Percentiles rank a stretch among this genome's conserved stretches.
These are phyloP conservation scores for Plecturocebus donacophilus DNA, from an alignment of 2,113 vertebrate species.

Conservation along the genomic window DNA sequence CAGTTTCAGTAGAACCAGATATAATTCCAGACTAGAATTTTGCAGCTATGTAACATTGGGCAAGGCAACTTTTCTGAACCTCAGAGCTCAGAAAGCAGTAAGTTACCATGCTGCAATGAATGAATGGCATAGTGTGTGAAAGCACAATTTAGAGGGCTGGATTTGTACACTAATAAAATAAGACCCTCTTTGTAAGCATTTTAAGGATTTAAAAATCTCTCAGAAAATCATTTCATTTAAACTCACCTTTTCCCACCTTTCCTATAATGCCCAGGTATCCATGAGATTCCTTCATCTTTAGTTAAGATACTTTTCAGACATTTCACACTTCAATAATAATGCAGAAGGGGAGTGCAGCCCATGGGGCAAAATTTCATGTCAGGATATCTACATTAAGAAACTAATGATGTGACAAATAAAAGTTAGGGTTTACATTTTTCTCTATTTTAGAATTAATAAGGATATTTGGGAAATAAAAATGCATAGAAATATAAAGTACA, in stretches of 20 bases:
- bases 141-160: background rate
- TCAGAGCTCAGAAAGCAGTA: background rate
- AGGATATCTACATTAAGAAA: background rate
- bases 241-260: background rate
- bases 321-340: background rate
- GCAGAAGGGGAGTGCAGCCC: background rate
- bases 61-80: background rate
- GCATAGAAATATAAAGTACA: background rate
- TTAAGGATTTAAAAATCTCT: background rate
- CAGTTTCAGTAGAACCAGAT: background rate
- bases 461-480: background rate
- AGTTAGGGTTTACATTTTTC: background rate
- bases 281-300: background rate
- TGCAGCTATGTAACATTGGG: background rate
- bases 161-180: background rate
- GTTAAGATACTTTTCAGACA: conserved; percentile 16
- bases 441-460: background rate
- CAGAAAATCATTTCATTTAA: conserved; percentile 14
- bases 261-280: background rate
- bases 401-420: conserved; percentile 5
- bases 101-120: background rate
- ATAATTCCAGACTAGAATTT: background rate
- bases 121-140: background rate
- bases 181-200: background rate
- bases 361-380: background rate